phyloP scores from a whole-genome alignment of 2,888 invertebrate species.

The Limenitis arthemis region DNA sequence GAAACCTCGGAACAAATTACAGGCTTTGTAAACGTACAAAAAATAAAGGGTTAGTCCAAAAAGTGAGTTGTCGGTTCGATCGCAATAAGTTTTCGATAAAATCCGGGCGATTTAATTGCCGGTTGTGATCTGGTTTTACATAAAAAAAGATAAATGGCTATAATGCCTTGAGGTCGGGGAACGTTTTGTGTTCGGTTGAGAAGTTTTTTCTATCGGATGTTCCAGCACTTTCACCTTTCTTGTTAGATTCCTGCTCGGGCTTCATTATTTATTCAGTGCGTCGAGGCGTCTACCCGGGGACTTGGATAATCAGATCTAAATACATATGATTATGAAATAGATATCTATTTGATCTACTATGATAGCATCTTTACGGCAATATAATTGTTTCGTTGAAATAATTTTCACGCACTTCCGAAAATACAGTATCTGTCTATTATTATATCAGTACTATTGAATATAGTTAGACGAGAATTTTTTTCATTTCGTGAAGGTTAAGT shows the following conservation, averaged over 20 bases:
- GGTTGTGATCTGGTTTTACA: slow-evolving; percentile 71
- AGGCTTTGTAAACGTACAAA: slow-evolving; percentile 65
- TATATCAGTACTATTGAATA: neutral
- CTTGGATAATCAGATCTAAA: slow-evolving; percentile 52
- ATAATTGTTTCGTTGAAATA: slow-evolving; percentile 29
- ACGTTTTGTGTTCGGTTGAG: slow-evolving; percentile 54
- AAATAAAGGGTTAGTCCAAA: slow-evolving; percentile 70
- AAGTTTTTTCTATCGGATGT: slow-evolving; percentile 56
- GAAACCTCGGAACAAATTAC: slow-evolving; percentile 66
- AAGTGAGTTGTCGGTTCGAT: slow-evolving; percentile 69
- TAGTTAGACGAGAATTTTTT: neutral
- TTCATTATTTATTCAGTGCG: slow-evolving; percentile 53
- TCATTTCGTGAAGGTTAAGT: slow-evolving; percentile 32
- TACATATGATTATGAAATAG: slow-evolving; percentile 50
- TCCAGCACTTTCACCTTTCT: slow-evolving; percentile 62
- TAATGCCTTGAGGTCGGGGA: slow-evolving; percentile 60
- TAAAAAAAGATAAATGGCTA: slow-evolving; percentile 70
- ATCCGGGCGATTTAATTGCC: slow-evolving; percentile 71
- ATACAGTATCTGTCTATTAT: slow-evolving; percentile 5
- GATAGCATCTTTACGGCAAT: slow-evolving; percentile 33
- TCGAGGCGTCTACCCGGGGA: slow-evolving; percentile 41
- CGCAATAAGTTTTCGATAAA: slow-evolving; percentile 72
- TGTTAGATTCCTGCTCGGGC: slow-evolving; percentile 38
- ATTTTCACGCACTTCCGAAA: slow-evolving; percentile 14
- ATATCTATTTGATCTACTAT: slow-evolving; percentile 37